Evolutionary conservation across 2,113 vertebrate genomes (phyloP).

Genomic region (Pelvicachromis taeniatus): DNA sequence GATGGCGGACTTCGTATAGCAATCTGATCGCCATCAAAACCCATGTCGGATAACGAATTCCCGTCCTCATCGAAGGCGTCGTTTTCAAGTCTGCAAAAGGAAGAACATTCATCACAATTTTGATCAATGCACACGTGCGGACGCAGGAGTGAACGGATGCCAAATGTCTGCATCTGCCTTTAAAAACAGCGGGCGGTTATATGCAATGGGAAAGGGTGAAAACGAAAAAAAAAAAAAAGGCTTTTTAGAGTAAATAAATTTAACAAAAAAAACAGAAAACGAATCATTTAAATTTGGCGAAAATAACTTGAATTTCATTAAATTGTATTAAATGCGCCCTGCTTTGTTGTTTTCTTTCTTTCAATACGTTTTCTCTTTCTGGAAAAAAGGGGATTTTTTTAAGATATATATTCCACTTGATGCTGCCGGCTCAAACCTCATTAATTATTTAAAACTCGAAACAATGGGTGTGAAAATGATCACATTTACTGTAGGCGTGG

Average conservation of each 20-base stretch:
- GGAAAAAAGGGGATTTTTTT: rapidly evolving
- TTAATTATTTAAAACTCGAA: constrained; percentile 51
- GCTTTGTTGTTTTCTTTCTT: background rate
- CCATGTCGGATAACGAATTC: constrained; percentile 83
- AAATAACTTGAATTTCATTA: background rate
- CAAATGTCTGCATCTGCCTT: constrained; percentile 9
- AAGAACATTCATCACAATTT: constrained; percentile 16
- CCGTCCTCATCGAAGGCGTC: constrained; percentile 90
- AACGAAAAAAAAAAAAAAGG: background rate
- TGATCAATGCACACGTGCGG: constrained; percentile 16
- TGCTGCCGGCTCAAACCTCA: background rate
- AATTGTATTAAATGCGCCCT: background rate
- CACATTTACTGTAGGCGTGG: background rate
- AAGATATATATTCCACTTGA: background rate
- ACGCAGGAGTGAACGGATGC: constrained; percentile 25
- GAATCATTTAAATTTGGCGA: background rate
- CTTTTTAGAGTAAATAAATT: background rate
- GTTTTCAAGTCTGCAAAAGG: constrained; percentile 83
- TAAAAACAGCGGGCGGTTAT: background rate
- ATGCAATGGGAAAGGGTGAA: background rate
- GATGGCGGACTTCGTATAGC: constrained; percentile 83
- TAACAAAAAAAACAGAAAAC: background rate
- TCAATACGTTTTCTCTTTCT: background rate
- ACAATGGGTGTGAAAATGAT: constrained; percentile 46
- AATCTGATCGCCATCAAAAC: constrained; percentile 82